These are phyloP conservation scores for Idaea dimidiata DNA, from an alignment of 2,888 invertebrate genomes.

Conservation along the genomic window DNA sequence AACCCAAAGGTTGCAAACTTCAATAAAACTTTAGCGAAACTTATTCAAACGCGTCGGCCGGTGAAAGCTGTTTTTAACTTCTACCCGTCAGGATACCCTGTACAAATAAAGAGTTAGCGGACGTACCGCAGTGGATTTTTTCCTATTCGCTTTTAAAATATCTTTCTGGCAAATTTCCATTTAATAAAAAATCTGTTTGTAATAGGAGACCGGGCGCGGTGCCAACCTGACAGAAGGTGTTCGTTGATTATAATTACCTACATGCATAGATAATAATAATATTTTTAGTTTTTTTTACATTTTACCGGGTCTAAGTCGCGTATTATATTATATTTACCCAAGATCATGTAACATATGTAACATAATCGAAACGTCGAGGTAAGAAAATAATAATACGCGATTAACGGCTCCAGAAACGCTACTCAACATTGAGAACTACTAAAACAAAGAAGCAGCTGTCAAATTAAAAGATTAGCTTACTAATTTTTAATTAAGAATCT, in stretches of 20 bases:
- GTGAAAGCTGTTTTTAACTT: slow-evolving; percentile 77
- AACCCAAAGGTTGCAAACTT: slow-evolving; percentile 63
- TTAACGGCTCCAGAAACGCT: too few relatives aligned
- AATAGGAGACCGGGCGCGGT: slow-evolving; percentile 35
- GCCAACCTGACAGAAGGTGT: slow-evolving; percentile 39
- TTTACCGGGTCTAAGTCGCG: too few relatives aligned
- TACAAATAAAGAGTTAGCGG: slow-evolving; percentile 74
- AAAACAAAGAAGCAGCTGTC: too few relatives aligned
- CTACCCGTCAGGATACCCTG: slow-evolving; percentile 63
- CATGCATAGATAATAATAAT: not conserved
- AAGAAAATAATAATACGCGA: too few relatives aligned
- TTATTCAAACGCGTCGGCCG: slow-evolving; percentile 63
- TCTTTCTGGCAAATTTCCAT: slow-evolving; percentile 45
- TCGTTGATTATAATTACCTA: slow-evolving; percentile 14
- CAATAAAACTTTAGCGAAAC: slow-evolving; percentile 58
- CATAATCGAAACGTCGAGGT: too few relatives aligned
- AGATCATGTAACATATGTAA: too few relatives aligned
- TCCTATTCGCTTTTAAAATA: slow-evolving; percentile 47
- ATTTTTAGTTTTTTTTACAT: not conserved
- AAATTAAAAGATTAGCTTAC: too few relatives aligned
- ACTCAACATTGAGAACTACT: too few relatives aligned
- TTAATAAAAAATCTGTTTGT: slow-evolving; percentile 40
- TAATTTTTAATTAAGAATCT: too few relatives aligned
- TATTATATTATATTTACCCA: too few relatives aligned
- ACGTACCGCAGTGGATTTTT: slow-evolving; percentile 55